These are phyloP conservation scores for Trichomycterus rosablanca DNA, from an alignment of 2,113 vertebrate species.

Conservation along the genomic window DNA sequence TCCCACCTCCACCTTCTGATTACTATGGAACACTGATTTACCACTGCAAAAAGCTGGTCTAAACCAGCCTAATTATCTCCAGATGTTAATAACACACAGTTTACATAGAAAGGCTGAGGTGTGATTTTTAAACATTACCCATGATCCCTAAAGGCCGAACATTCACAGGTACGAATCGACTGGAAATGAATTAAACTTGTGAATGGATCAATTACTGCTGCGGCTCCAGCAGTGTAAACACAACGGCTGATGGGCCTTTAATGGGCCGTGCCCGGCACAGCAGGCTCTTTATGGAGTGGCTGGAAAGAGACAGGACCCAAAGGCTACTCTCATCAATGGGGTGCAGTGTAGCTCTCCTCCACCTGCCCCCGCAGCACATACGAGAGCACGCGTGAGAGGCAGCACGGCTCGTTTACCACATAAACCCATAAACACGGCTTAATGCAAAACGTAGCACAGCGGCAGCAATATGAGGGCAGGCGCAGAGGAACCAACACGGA, in stretches of 20 bases:
- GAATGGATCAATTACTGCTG: slow-evolving; percentile 34
- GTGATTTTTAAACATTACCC: too few relatives aligned
- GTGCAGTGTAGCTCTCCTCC: slow-evolving; percentile 41
- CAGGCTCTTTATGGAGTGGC: slow-evolving; percentile 32
- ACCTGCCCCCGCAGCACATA: slow-evolving; percentile 49
- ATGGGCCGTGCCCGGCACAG: slow-evolving; percentile 35
- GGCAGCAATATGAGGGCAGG: slow-evolving; percentile 20
- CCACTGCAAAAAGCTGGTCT: too few relatives aligned
- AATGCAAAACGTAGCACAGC: slow-evolving; percentile 25
- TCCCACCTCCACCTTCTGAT: too few relatives aligned
- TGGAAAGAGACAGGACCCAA: slow-evolving; percentile 35
- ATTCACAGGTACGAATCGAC: slow-evolving; percentile 28
- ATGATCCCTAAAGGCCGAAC: too few relatives aligned
- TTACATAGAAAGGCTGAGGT: too few relatives aligned
- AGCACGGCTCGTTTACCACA: slow-evolving; percentile 12
- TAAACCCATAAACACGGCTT: slow-evolving; percentile 7
- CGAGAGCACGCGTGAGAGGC: slow-evolving; percentile 26
- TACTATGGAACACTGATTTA: too few relatives aligned
- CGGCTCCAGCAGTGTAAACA: slow-evolving; percentile 36
- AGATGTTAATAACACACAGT: too few relatives aligned
- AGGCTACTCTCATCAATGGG: slow-evolving; percentile 46
- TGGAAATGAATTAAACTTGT: slow-evolving; percentile 10
- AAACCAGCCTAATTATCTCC: too few relatives aligned
- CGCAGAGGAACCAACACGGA: slow-evolving; percentile 27
- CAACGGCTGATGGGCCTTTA: slow-evolving; percentile 31